Conservation (phyloP, 30 jellyfish, hydroid and myxozoan species). For the Pelagia noctiluca region DNA sequence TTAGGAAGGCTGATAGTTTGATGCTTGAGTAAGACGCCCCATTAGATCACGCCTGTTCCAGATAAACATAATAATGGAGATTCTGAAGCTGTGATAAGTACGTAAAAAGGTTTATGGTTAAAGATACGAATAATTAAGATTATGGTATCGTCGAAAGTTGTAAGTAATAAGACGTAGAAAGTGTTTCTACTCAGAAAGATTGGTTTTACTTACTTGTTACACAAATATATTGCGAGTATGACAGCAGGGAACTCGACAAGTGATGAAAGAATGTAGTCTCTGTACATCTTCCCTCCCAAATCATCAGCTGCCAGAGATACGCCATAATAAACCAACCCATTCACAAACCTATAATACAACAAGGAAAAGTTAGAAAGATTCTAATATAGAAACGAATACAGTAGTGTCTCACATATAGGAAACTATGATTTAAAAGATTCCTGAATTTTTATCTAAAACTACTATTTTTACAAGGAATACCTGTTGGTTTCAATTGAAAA, state of each 20-base stretch:
- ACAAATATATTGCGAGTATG: constrained; percentile 62
- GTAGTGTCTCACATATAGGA: background rate
- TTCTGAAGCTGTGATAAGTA: background rate
- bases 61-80: no score
- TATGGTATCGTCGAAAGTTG: no score
- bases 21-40: no score
- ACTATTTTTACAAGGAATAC: no score
- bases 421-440: background rate
- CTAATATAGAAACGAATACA: no score
- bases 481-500: no score
- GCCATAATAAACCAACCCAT: constrained; percentile 83
- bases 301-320: constrained; percentile 90
- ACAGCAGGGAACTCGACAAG: constrained; percentile 87
- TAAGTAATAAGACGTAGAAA: no score
- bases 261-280: constrained; percentile 70
- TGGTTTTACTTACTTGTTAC: constrained; percentile 51
- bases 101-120: no score
- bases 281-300: constrained; percentile 82
- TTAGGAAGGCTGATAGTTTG: no score
- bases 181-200: no score
- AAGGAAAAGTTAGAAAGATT: background rate
- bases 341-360: constrained; percentile 55
- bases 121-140: no score
- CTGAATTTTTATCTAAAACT: background rate
- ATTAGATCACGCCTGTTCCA: no score